These are phyloP conservation scores for Eunapius fragilis DNA, from an alignment of 37 sponge, comb jelly and placozoan genomes.

Conservation along the genomic window DNA sequence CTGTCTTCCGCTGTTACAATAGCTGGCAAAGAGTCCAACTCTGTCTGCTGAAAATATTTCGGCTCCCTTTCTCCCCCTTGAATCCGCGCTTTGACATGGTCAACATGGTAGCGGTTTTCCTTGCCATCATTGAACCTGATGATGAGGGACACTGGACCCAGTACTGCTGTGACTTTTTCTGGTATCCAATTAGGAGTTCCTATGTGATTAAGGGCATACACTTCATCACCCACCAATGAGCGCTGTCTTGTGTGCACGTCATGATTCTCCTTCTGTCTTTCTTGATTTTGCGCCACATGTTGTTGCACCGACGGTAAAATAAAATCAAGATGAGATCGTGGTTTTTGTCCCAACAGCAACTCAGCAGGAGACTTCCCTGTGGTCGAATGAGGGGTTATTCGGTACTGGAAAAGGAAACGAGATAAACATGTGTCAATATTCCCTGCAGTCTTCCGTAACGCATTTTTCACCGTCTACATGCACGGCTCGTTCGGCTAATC, in stretches of 20 bases:
- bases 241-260: too few relatives aligned
- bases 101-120: not conserved
- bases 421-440: not conserved
- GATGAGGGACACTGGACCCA: not conserved
- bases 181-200: not conserved
- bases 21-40: not conserved
- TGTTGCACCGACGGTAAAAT: too few relatives aligned
- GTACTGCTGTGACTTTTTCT: not conserved
- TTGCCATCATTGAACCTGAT: not conserved
- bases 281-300: not conserved
- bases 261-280: not conserved
- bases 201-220: not conserved
- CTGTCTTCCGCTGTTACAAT: not conserved
- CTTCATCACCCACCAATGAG: too few relatives aligned
- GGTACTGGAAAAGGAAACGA: not conserved
- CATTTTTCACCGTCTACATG: too few relatives aligned
- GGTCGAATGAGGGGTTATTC: not conserved
- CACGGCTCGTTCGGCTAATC: too few relatives aligned
- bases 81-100: not conserved
- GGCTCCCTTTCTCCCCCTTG: not conserved
- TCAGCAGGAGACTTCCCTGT: slow-evolving; percentile 1
- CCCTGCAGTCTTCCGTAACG: too few relatives aligned
- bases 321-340: not conserved
- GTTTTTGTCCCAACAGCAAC: not conserved
- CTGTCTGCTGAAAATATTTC: not conserved